phyloP scores from a whole-genome alignment of 2,113 vertebrate genomes.

The Delphinus delphis region DNA sequence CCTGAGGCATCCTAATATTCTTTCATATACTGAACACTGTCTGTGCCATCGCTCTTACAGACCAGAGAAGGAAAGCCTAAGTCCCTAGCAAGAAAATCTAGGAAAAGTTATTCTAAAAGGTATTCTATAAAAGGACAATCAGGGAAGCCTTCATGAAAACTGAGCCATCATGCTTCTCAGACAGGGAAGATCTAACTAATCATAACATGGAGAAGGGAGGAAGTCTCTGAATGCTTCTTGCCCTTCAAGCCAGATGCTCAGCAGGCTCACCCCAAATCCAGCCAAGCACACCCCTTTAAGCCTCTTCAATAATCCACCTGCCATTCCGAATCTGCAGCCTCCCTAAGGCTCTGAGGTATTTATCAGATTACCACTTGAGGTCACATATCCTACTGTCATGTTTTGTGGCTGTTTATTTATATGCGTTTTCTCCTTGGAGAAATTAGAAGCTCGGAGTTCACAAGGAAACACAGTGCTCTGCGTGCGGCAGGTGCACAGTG shows the following conservation, averaged over 20 bases:
- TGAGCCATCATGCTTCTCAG: not conserved
- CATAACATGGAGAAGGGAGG: not conserved
- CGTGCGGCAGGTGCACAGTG: not conserved
- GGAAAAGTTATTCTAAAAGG: not conserved
- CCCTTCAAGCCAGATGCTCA: not conserved
- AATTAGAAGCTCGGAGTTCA: not conserved
- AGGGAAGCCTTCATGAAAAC: not conserved
- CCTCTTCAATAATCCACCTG: not conserved
- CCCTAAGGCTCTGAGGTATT: not conserved
- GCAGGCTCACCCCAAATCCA: not conserved
- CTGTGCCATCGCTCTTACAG: not conserved
- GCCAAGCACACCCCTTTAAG: not conserved
- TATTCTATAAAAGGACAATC: not conserved
- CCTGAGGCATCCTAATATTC: not conserved
- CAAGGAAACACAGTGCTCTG: not conserved
- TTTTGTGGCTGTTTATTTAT: constrained; percentile 9
- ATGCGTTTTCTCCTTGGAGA: not conserved
- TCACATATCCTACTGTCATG: not conserved
- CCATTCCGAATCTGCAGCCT: not conserved
- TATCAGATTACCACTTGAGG: not conserved
- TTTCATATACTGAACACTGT: not conserved
- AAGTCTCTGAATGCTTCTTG: not conserved
- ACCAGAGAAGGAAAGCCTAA: not conserved
- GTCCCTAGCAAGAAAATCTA: not conserved
- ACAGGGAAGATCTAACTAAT: not conserved